These are phyloP conservation scores for Drosophila anomalata DNA, from an alignment of 2,888 invertebrate genomes.

Conservation along the genomic window DNA sequence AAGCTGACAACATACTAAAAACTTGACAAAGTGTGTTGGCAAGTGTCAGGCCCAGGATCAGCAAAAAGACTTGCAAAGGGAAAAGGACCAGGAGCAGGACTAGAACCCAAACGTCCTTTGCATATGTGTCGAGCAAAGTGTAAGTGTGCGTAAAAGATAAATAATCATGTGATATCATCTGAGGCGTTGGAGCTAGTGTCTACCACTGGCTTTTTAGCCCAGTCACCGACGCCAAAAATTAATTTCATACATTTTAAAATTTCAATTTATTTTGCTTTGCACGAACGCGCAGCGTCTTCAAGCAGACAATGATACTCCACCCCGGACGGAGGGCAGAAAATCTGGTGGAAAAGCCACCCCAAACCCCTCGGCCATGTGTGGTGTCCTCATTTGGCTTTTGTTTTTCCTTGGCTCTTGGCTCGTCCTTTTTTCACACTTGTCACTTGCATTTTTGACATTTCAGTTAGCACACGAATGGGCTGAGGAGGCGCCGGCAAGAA, in stretches of 20 bases:
- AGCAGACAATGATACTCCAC: constrained; percentile 50
- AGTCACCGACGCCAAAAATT: constrained; percentile 64
- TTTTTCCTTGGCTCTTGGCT: constrained; percentile 66
- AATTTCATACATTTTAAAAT: constrained; percentile 80
- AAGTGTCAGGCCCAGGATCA: constrained; percentile 65
- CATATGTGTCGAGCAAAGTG: constrained; percentile 66
- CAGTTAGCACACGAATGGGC: constrained; percentile 59
- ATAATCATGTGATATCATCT: constrained; percentile 75
- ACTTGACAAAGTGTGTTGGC: constrained; percentile 78
- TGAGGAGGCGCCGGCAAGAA: constrained; percentile 5
- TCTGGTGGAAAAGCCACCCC: constrained; percentile 30
- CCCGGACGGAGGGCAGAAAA: constrained; percentile 4
- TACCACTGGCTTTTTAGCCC: constrained; percentile 26
- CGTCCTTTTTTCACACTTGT: constrained; percentile 77
- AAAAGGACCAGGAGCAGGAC: neutral
- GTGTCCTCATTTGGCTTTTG: constrained; percentile 59
- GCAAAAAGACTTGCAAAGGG: constrained; percentile 19
- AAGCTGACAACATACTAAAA: constrained; percentile 76
- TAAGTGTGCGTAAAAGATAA: constrained; percentile 79
- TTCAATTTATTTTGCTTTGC: constrained; percentile 79
- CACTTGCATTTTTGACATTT: constrained; percentile 79
- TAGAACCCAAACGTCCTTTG: constrained; percentile 53
- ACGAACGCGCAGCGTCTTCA: constrained; percentile 73
- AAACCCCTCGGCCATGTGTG: constrained; percentile 32
- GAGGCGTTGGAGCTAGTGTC: constrained; percentile 51